Conservation (phyloP, 2,113 vertebrate genomes). For the Protomyctophum bolini region DNA sequence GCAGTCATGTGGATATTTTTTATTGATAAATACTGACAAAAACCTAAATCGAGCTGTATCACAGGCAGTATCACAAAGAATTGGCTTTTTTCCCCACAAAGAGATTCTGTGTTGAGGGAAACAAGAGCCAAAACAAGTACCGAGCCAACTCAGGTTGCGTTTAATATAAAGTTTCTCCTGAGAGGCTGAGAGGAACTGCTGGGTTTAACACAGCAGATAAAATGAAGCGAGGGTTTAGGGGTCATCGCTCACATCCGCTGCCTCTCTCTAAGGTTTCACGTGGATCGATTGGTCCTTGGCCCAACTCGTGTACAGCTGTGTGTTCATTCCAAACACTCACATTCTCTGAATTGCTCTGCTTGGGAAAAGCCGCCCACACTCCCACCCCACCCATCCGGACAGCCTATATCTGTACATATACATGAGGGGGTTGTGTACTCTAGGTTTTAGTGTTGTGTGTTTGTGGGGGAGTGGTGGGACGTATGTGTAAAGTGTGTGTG, state of each 20-base stretch:
- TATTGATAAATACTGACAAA: too few relatives aligned
- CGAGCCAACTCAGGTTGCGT: too few relatives aligned
- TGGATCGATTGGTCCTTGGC: slow-evolving; percentile 60
- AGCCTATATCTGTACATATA: not conserved
- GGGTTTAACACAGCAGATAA: too few relatives aligned
- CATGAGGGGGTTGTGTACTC: not conserved
- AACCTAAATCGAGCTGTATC: too few relatives aligned
- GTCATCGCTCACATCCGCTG: slow-evolving; percentile 40
- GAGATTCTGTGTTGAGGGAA: too few relatives aligned
- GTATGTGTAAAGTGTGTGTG: slow-evolving; percentile 2
- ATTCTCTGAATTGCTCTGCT: slow-evolving; percentile 37
- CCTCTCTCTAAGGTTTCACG: slow-evolving; percentile 54
- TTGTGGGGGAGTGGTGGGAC: not conserved
- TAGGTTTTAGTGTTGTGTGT: not conserved
- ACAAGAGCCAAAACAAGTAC: not conserved
- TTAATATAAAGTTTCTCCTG: too few relatives aligned
- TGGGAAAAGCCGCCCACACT: slow-evolving; percentile 30
- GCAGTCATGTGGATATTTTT: too few relatives aligned
- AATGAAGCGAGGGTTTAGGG: not conserved
- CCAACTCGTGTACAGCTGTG: not conserved
- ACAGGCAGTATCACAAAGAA: too few relatives aligned
- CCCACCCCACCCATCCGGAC: slow-evolving; percentile 14
- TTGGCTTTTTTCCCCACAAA: too few relatives aligned
- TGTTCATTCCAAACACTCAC: slow-evolving; percentile 40
- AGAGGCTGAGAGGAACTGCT: too few relatives aligned